Percentiles rank a stretch among this genome's conserved stretches.
These are phyloP conservation scores for Metopolophium dirhodum DNA, from an alignment of 1,140 invertebrate species.

Conservation along the genomic window DNA sequence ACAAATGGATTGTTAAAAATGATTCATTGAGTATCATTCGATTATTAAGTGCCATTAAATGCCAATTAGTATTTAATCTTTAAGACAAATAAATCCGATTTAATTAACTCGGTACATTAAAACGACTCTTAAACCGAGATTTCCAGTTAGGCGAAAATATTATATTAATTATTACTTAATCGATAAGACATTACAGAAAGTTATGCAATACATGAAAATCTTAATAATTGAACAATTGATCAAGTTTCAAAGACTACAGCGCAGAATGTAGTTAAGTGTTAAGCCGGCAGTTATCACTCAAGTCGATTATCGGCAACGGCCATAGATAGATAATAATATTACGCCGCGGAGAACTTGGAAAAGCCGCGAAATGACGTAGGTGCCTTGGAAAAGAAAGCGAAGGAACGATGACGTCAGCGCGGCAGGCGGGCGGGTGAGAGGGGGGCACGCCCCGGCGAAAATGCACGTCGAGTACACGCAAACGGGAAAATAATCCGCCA, in stretches of 20 bases:
- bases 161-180: not conserved
- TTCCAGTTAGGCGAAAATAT: not conserved
- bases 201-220: not conserved
- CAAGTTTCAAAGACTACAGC: not conserved
- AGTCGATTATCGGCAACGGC: not conserved
- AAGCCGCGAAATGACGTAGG: not conserved
- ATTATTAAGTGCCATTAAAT: not conserved
- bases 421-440: not conserved
- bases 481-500: constrained; percentile 42
- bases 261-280: not conserved
- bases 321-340: not conserved
- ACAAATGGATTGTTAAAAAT: not conserved
- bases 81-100: not conserved
- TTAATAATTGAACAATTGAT: not conserved
- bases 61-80: no score
- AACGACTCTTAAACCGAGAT: not conserved
- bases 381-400: constrained; percentile 34
- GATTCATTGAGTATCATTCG: not conserved
- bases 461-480: not conserved
- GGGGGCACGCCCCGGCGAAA: constrained; percentile 31
- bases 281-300: not conserved
- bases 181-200: not conserved
- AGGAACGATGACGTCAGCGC: not conserved
- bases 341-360: not conserved
- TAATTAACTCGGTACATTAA: not conserved